Conservation (phyloP, 2,888 invertebrate genomes). For the Cloeon dipterum region DNA sequence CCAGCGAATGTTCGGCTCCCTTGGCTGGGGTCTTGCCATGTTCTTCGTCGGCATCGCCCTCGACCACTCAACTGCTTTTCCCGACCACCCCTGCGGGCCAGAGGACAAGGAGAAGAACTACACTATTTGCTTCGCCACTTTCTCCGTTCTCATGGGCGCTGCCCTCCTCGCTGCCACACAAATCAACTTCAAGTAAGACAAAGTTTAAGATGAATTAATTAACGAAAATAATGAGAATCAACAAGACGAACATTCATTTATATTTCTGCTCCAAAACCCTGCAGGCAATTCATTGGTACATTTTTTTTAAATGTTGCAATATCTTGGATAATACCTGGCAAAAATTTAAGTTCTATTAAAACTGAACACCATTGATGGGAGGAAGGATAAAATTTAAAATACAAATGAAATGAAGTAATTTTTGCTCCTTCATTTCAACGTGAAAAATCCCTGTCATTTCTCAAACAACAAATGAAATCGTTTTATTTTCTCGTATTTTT, state of each 20-base stretch:
- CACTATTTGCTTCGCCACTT: conserved; percentile 94
- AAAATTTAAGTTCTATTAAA: too few species aligned
- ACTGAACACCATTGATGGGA: too few species aligned
- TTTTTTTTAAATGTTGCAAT: too few species aligned
- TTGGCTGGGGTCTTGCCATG: conserved; percentile 98
- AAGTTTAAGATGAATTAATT: conserved; percentile 7
- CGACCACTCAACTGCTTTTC: conserved; percentile 91
- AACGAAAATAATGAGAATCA: background rate
- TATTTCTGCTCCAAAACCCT: too few species aligned
- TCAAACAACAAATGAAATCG: conserved; percentile 5
- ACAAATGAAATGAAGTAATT: too few species aligned
- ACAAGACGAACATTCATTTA: too few species aligned
- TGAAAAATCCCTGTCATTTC: too few species aligned
- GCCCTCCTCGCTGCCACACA: conserved; percentile 82
- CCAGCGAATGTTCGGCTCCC: conserved; percentile 93
- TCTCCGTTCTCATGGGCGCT: conserved; percentile 88
- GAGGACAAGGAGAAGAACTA: conserved; percentile 90
- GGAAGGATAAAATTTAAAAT: too few species aligned
- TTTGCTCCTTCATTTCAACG: too few species aligned
- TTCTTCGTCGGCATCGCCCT: conserved; percentile 91
- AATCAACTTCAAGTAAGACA: conserved; percentile 38
- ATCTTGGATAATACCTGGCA: too few species aligned
- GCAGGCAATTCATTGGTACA: too few species aligned
- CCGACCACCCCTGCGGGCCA: conserved; percentile 76
- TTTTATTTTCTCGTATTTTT: conserved; percentile 3